Conservation (phyloP, 2,888 invertebrate genomes). For the Acleris emargana region DNA sequence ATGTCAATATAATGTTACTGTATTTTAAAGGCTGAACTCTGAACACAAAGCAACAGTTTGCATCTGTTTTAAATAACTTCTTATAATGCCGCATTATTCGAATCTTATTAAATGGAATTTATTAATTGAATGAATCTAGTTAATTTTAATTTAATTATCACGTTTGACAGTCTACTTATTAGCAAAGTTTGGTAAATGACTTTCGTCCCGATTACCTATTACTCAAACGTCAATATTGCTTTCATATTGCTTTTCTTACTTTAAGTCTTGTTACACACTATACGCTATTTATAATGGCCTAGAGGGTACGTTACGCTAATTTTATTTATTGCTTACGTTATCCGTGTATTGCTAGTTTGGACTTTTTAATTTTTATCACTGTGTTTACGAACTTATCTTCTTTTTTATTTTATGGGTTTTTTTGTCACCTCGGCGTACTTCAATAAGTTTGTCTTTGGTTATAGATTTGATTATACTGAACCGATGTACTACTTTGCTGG, state of each 20-base stretch:
- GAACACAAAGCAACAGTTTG: not conserved
- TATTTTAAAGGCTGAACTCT: not conserved
- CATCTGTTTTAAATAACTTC: not conserved
- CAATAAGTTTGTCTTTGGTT: not conserved
- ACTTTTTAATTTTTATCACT: slow-evolving; percentile 63
- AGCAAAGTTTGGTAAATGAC: slow-evolving; percentile 54
- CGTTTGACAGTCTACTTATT: slow-evolving; percentile 71
- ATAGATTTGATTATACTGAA: too few relatives aligned
- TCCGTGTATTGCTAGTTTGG: slow-evolving; percentile 64
- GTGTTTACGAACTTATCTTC: slow-evolving; percentile 48
- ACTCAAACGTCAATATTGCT: slow-evolving; percentile 62
- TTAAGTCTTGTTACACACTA: slow-evolving; percentile 45
- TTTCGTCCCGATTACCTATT: slow-evolving; percentile 46
- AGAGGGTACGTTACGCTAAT: slow-evolving; percentile 38
- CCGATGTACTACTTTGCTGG: too few relatives aligned
- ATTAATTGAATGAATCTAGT: slow-evolving; percentile 37
- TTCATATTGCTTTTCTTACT: slow-evolving; percentile 60
- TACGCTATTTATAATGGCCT: slow-evolving; percentile 42
- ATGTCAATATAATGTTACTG: not conserved
- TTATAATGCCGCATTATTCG: not conserved
- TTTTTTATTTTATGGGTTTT: slow-evolving; percentile 30
- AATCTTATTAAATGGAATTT: slow-evolving; percentile 2
- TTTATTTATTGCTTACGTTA: slow-evolving; percentile 51
- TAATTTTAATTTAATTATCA: slow-evolving; percentile 56
- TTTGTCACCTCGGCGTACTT: slow-evolving; percentile 24